Conservation (phyloP, 2,888 invertebrate genomes). For the Apamea anceps region DNA sequence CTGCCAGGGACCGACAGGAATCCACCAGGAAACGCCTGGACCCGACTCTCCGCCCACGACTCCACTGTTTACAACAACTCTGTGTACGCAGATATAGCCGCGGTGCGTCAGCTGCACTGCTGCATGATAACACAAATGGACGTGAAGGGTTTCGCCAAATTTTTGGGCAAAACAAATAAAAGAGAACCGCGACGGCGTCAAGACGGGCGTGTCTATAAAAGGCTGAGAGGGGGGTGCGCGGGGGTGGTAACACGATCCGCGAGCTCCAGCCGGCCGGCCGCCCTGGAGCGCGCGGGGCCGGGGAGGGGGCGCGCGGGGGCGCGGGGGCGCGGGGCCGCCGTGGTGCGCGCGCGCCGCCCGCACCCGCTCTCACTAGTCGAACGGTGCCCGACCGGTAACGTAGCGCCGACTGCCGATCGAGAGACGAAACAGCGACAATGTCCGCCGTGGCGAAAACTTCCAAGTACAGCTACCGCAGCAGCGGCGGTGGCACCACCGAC, state of each 20-base stretch:
- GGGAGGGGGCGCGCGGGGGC: slow-evolving; percentile 59
- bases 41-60: slow-evolving; percentile 66
- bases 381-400: slow-evolving; percentile 91
- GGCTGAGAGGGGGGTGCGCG: slow-evolving; percentile 90
- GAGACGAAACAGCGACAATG: slow-evolving; percentile 92
- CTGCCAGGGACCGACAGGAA: slow-evolving; percentile 83
- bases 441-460: slow-evolving; percentile 95
- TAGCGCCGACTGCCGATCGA: slow-evolving; percentile 90
- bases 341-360: slow-evolving; percentile 83
- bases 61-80: slow-evolving; percentile 56
- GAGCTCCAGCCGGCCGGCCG: slow-evolving; percentile 89
- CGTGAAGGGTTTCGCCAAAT: slow-evolving; percentile 84
- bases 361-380: slow-evolving; percentile 90
- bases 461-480: slow-evolving; percentile 97
- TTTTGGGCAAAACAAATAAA: slow-evolving; percentile 90
- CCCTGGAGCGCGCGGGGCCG: slow-evolving; percentile 81
- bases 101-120: slow-evolving; percentile 50
- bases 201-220: slow-evolving; percentile 90
- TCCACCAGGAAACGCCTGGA: slow-evolving; percentile 78
- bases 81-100: slow-evolving; percentile 40
- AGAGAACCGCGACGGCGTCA: slow-evolving; percentile 83
- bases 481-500: slow-evolving; percentile 95
- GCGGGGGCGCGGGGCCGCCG: slow-evolving; percentile 67
- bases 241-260: slow-evolving; percentile 90
- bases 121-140: slow-evolving; percentile 62